Percentiles rank a stretch among this genome's conserved stretches.
Conservation (phyloP, 2,888 invertebrate genomes). For the Steromphala cineraria region DNA sequence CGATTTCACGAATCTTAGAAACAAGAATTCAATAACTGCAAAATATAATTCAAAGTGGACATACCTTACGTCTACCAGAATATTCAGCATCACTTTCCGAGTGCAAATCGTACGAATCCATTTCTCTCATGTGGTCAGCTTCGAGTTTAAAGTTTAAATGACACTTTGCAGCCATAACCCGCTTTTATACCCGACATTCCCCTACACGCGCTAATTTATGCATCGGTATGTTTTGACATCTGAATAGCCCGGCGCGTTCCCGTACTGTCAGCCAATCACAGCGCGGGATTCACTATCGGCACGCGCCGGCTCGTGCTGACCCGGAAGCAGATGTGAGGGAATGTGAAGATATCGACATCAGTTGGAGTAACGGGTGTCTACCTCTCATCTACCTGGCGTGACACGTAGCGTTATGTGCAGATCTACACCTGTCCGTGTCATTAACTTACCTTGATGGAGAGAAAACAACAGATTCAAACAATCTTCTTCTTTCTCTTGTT, state of each 20-base stretch:
- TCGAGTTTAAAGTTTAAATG: neutral
- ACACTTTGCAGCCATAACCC: no score
- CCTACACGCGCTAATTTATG: neutral
- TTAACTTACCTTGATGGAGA: no score
- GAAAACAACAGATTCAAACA: no score
- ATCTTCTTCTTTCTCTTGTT: no score
- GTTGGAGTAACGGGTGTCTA: no score
- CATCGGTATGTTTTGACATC: conserved; percentile 8
- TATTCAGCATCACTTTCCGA: neutral
- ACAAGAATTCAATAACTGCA: no score
- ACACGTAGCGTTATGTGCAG: no score
- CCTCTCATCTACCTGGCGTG: no score
- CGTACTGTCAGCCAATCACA: conserved; percentile 31
- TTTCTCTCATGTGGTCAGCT: neutral
- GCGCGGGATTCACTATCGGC: neutral
- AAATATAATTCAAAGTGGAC: no score
- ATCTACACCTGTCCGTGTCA: no score
- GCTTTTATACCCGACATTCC: neutral
- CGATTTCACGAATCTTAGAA: no score
- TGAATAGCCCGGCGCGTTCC: conserved; percentile 24
- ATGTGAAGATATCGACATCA: no score
- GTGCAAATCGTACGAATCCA: neutral
- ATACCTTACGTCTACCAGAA: neutral
- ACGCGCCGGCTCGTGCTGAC: neutral
- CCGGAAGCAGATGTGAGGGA: neutral